Conservation (phyloP, 2,113 vertebrate species). For the Phalacrocorax aristotelis region DNA sequence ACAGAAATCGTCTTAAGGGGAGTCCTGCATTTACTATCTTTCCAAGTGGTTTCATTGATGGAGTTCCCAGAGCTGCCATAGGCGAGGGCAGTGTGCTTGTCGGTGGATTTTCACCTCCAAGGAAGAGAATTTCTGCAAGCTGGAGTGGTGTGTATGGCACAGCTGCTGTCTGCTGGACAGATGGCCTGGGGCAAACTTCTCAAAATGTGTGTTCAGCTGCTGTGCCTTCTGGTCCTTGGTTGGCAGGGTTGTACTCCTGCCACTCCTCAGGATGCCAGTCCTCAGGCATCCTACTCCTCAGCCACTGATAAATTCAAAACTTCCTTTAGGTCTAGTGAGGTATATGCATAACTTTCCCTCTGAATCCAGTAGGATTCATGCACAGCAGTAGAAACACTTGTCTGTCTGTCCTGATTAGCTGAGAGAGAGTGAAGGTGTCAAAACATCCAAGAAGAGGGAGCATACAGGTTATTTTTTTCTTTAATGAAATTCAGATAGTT, state of each 20-base stretch:
- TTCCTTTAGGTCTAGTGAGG: background rate
- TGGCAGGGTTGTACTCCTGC: background rate
- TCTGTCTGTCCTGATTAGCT: background rate
- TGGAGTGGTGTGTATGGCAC: background rate
- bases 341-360: background rate
- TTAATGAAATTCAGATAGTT: background rate
- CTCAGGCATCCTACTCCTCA: background rate
- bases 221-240: slow-evolving; percentile 2
- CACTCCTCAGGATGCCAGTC: background rate
- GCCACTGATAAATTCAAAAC: background rate
- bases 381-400: background rate
- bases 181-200: background rate
- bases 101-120: background rate
- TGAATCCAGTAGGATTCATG: background rate
- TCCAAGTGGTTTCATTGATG: background rate
- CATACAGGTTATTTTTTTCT: background rate
- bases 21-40: background rate
- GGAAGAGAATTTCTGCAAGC: background rate
- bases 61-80: background rate
- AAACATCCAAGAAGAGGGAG: background rate
- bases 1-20: background rate
- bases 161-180: slow-evolving; percentile 1
- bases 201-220: slow-evolving; percentile 3
- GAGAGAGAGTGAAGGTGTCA: background rate
- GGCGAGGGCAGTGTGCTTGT: background rate